phyloP scores from a whole-genome alignment of 2,888 invertebrate species.

The Eupithecia subfuscata region DNA sequence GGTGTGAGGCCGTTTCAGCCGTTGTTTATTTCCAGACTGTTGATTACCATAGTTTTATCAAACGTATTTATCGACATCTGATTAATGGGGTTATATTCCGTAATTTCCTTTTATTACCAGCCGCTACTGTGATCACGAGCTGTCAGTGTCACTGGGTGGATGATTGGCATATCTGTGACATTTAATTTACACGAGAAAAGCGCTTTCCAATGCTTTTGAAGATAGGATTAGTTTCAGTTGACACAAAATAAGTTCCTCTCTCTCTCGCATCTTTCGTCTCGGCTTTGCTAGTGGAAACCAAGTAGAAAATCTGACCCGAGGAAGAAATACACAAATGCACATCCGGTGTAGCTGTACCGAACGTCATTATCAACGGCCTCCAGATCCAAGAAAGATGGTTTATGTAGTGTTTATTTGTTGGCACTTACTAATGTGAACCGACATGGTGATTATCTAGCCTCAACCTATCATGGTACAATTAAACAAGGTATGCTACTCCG shows the following conservation, averaged over 20 bases:
- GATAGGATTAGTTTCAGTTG: not conserved
- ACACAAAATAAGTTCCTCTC: not conserved
- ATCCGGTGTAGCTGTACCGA: not conserved
- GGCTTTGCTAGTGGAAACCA: no score
- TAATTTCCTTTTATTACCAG: not conserved
- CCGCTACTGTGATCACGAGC: not conserved
- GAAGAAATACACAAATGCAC: no score
- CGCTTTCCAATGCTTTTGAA: not conserved
- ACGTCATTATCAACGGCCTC: not conserved
- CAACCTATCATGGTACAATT: no score
- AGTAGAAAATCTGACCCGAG: no score
- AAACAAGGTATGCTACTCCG: no score
- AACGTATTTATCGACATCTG: not conserved
- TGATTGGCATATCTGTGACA: not conserved
- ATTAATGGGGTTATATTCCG: not conserved
- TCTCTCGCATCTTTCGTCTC: no score
- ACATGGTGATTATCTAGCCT: slow-evolving; percentile 2
- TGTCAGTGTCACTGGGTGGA: not conserved
- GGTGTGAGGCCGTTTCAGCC: slow-evolving; percentile 12
- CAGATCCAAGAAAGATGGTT: not conserved
- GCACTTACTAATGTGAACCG: not conserved
- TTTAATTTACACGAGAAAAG: not conserved
- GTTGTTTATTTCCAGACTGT: slow-evolving; percentile 11
- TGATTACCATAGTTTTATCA: not conserved
- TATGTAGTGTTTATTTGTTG: not conserved